A percentile compares a stretch with the other conserved stretches of the same genome.
phyloP scores from a whole-genome alignment of 1,140 invertebrate genomes.

The Tetragonula clypearis region DNA sequence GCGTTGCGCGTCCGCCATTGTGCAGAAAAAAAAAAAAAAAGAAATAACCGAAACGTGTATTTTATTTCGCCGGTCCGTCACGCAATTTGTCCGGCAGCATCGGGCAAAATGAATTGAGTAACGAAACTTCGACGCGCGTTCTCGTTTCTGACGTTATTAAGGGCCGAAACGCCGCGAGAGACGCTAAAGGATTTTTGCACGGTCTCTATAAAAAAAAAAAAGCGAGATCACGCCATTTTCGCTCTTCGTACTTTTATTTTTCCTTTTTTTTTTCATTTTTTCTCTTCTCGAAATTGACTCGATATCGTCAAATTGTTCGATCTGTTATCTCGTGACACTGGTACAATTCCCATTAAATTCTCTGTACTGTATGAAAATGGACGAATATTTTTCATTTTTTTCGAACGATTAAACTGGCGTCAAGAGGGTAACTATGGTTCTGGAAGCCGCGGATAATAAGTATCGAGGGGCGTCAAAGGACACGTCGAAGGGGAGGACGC shows the following conservation, averaged over 20 bases:
- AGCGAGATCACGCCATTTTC: not conserved
- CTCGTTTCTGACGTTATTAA: not conserved
- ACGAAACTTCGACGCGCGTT: not conserved
- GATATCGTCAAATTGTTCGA: not conserved
- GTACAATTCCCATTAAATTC: not conserved
- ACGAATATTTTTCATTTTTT: no score
- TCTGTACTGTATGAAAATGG: no score
- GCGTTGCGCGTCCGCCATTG: not conserved
- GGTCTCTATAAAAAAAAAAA: not conserved
- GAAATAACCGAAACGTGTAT: conserved; percentile 10
- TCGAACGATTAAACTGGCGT: no score
- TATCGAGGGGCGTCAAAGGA: no score
- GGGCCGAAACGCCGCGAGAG: not conserved
- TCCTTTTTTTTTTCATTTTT: no score
- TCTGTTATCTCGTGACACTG: not conserved
- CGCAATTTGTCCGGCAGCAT: not conserved
- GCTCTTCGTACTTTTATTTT: not conserved
- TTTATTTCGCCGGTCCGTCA: conserved; percentile 5
- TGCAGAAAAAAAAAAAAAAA: not conserved
- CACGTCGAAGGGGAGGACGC: not conserved
- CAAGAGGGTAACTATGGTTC: no score
- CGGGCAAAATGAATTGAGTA: not conserved
- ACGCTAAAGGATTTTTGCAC: not conserved
- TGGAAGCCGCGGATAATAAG: no score
- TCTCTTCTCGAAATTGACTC: no score